Percentiles rank a stretch among this genome's conserved stretches.
These are phyloP conservation scores for Melanaphis sacchari DNA, from an alignment of 1,140 invertebrate genomes.

Conservation along the genomic window DNA sequence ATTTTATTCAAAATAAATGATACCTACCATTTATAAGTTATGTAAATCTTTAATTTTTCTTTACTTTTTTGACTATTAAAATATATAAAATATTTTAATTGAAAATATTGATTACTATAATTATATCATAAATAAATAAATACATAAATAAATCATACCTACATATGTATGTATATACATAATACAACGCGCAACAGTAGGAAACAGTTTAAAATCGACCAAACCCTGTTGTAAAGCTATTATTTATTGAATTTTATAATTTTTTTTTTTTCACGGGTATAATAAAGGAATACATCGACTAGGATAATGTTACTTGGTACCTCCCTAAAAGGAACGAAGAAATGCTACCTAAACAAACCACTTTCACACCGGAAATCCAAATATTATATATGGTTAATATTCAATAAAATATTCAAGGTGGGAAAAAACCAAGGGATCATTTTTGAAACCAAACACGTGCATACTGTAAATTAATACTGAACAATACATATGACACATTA, in stretches of 20 bases:
- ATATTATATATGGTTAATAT: not conserved
- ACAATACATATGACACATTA: not conserved
- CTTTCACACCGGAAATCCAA: slow-evolving; percentile 27
- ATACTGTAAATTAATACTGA: not conserved
- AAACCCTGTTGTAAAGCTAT: not conserved
- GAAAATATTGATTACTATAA: too few relatives aligned
- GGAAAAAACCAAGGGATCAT: not conserved
- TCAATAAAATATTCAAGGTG: not conserved
- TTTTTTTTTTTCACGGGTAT: not conserved
- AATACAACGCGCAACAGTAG: not conserved
- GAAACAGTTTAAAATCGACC: not conserved
- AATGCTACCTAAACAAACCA: not conserved
- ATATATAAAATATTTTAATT: not conserved
- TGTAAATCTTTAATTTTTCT: not conserved
- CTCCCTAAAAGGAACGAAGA: slow-evolving; percentile 28
- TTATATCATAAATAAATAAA: not conserved
- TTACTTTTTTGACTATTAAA: not conserved
- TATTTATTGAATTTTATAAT: not conserved
- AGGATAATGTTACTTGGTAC: not conserved
- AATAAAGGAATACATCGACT: not conserved
- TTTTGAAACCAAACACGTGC: slow-evolving; percentile 10
- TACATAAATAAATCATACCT: not conserved
- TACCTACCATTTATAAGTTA: not conserved
- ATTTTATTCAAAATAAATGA: not conserved
- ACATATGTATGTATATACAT: not conserved